Base-by-base conservation (phyloP, 2,113 vertebrate species). In the Macquaria australasica region DNA sequence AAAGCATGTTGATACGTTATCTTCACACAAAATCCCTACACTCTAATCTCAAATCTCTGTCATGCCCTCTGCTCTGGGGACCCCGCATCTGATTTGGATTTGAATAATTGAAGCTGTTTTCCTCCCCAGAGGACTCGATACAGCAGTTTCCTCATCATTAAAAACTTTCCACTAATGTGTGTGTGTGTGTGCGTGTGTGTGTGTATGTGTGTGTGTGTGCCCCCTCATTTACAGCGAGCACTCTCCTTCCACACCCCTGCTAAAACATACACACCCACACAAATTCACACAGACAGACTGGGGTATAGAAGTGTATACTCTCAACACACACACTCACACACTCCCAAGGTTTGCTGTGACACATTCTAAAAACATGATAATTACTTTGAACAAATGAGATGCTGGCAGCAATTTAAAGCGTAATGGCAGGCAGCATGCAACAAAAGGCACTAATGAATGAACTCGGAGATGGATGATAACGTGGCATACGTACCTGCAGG, bases 401-500 rank as follows among this genome's bases (percentile, higher is more conserved):
- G 56, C 71, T 79, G 73, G 82, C 63, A 86, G 74, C 73, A 77
- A 41, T 81, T 79, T 56, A 51, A 86, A 79, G 41, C 80, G 9
- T 74, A 72, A 83, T 69, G 55, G 74, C 64, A 90, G 55, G 77
- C 87, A 48, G 50, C 59, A 71, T 21, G 9, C 78, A 85, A 88
- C 81, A 90, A 87, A 88, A 89, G 78, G 66, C 68, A 63, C 74
- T 74, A 79, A 87, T 88, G 88, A 90, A 89, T 86, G 85, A 90
- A 91, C 67, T 89, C 87, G 21, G 41, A 85, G 81, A 89, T 56
- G 88, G 82, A 87, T 84, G 83, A 75, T 56, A 86, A 88, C 43
- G 74, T 91, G 87, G 63, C 86, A 90, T 92, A 95, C 93, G 63
- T 92, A 96, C 95, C 95, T 95, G 93, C 81, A 86, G 81, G 84